phyloP scores from a whole-genome alignment of 1,140 invertebrate genomes.

The Macrobrachium rosenbergii region DNA sequence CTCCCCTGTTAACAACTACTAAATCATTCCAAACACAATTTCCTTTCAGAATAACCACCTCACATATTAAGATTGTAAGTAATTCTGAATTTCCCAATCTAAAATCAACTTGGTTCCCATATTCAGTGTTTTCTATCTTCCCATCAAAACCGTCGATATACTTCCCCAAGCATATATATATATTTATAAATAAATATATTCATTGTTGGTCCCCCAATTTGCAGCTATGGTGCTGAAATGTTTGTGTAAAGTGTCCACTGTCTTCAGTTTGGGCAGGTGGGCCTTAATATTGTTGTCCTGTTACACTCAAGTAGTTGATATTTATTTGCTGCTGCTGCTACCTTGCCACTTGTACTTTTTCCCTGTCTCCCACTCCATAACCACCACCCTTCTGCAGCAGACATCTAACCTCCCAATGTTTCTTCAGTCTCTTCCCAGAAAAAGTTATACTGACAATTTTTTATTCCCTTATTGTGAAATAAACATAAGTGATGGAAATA shows the following conservation, averaged over 20 bases:
- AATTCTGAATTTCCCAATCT: slow-evolving; percentile 44
- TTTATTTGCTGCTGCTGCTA: not conserved
- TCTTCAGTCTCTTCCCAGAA: not conserved
- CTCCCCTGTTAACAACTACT: slow-evolving; percentile 41
- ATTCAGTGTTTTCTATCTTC: slow-evolving; percentile 7
- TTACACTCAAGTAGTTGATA: not conserved
- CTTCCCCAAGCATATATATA: slow-evolving; percentile 16
- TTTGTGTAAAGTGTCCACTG: slow-evolving; percentile 14
- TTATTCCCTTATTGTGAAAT: too few relatives aligned
- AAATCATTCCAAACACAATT: slow-evolving; percentile 59
- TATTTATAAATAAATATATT: slow-evolving; percentile 20
- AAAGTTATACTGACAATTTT: too few relatives aligned
- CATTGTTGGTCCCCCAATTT: slow-evolving; percentile 17
- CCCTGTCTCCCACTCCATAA: too few relatives aligned
- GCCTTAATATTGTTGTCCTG: not conserved
- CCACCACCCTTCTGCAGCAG: slow-evolving; percentile 2
- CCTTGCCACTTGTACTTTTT: not conserved
- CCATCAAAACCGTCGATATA: not conserved
- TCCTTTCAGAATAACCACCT: slow-evolving; percentile 63
- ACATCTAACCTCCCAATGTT: not conserved
- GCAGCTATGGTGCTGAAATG: slow-evolving; percentile 14
- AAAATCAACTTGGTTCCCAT: slow-evolving; percentile 11
- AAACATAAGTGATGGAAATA: too few relatives aligned
- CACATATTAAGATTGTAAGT: slow-evolving; percentile 63
- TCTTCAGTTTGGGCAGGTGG: slow-evolving; percentile 12